A percentile compares a stretch with the other conserved stretches of the same genome.
Evolutionary conservation across 1,140 invertebrate species (phyloP).

Genomic region (Drosophila ercepeae): DNA sequence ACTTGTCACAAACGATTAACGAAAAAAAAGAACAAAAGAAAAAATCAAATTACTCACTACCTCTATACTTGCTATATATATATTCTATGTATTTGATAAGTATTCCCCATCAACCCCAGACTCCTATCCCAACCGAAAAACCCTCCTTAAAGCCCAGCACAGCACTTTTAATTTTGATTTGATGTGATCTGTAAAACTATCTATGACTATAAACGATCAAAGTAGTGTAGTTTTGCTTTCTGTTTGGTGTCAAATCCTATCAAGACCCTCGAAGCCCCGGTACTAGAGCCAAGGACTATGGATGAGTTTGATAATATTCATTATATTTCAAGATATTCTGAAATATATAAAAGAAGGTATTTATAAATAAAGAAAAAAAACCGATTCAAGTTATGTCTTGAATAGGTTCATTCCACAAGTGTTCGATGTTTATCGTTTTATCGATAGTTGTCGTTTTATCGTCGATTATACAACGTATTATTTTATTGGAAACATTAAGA

Average conservation of each 20-base stretch:
- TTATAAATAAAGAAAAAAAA: too few species aligned
- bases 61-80: slow-evolving; percentile 30
- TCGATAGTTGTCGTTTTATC: too few species aligned
- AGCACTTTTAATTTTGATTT: slow-evolving; percentile 40
- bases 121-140: not conserved
- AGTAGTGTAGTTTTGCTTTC: slow-evolving; percentile 34
- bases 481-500: too few species aligned
- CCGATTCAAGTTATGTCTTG: too few species aligned
- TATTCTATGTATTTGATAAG: slow-evolving; percentile 24
- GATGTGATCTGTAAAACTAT: slow-evolving; percentile 30
- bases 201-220: slow-evolving; percentile 26
- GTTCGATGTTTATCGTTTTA: too few species aligned
- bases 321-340: not conserved
- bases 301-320: not conserved
- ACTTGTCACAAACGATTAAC: slow-evolving; percentile 42
- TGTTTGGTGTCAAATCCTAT: slow-evolving; percentile 16
- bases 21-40: slow-evolving; percentile 41
- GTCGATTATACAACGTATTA: too few species aligned
- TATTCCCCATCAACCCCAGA: not conserved
- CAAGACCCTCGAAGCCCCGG: not conserved
- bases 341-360: too few species aligned
- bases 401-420: too few species aligned
- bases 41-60: slow-evolving; percentile 49
- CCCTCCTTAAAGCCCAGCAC: slow-evolving; percentile 22
- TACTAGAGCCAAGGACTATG: not conserved